Evolutionary conservation across 37 sponge, comb jelly and placozoan species (phyloP).

Genomic region (Haliclona indistincta): DNA sequence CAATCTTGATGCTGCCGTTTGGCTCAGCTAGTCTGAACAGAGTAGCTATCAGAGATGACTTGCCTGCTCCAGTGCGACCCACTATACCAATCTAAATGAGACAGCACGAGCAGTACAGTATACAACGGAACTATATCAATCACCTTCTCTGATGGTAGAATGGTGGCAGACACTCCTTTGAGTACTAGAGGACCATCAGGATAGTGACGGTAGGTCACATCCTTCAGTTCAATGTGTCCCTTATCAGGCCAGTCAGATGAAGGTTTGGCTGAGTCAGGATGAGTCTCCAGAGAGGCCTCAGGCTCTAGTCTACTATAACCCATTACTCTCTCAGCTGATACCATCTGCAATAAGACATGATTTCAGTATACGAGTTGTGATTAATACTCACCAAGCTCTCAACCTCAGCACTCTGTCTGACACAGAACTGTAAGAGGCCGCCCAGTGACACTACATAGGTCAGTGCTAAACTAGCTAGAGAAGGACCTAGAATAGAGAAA

Average conservation of each 20-base stretch:
- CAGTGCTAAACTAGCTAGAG: constrained; percentile 63
- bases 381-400: too few relatives aligned
- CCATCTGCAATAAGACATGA: constrained; percentile 81
- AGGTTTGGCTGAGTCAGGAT: constrained; percentile 33
- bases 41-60: constrained; percentile 81
- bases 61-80: constrained; percentile 95
- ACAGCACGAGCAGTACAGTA: too few relatives aligned
- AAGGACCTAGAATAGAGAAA: constrained; percentile 49
- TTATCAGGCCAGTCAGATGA: constrained; percentile 60
- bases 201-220: constrained; percentile 48
- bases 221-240: constrained; percentile 43
- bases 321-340: constrained; percentile 75
- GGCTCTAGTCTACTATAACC: constrained; percentile 44
- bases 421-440: constrained; percentile 76
- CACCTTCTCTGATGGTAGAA: constrained; percentile 71
- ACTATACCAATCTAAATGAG: constrained; percentile 87
- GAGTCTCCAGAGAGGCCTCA: constrained; percentile 53
- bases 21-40: constrained; percentile 91
- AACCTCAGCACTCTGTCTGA: constrained; percentile 82
- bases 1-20: constrained; percentile 70
- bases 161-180: constrained; percentile 45
- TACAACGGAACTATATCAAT: too few relatives aligned
- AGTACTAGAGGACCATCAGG: constrained; percentile 48
- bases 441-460: constrained; percentile 66
- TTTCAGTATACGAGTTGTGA: too few relatives aligned